Evolutionary conservation across 2,797 vertebrate species (phyloP), one percentile per base, ranked within the genome.

Genomic region (Pangasius larnaudii): DNA sequence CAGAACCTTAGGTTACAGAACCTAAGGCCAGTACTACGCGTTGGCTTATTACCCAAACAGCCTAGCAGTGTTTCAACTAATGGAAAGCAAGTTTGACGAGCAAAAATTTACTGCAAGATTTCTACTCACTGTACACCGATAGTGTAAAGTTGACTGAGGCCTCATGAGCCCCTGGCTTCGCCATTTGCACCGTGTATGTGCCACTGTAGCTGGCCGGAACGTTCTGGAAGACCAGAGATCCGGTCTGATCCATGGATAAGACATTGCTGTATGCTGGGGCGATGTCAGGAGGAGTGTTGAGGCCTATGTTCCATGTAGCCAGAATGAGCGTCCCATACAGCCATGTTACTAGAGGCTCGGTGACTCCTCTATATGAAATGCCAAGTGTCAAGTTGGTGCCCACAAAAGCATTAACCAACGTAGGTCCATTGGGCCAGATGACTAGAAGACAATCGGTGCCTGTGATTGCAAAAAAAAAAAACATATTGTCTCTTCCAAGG

Each of bases 121-220:
- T 71, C 1, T 74, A 93, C 95, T 95, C 85, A 96, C 96, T 94
- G 89, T 93, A 96, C 10, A 97, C 93, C 5, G 51, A 90, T 0
- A 97, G 93, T 16, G 82, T 91, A 88, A 96, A 95, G 5, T 16
- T 65, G 13, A 69, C 9, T 0, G 14, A 85, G 1, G 59, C 85
- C 27, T 27, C 58, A 0, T 3, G 9, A 9, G 90, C 7, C 69
- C 95, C 95, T 65, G 93, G 39, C 87, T 95, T 94, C 3, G 80
- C 91, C 56, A 96, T 71, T 72, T 91, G 90, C 5, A 96, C 56
- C 0, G 67, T 94, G 91, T 96, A 97, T 51, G 33, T 88, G 0
- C 85, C 69, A 7, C 87, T 92, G 81, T 92, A 93, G 6, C 1
- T 5, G 5, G 90, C 72, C 0, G 89, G 14, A 33, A 96, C 93